Conservation (phyloP, 2,888 invertebrate genomes). For the Clostera curtula region DNA sequence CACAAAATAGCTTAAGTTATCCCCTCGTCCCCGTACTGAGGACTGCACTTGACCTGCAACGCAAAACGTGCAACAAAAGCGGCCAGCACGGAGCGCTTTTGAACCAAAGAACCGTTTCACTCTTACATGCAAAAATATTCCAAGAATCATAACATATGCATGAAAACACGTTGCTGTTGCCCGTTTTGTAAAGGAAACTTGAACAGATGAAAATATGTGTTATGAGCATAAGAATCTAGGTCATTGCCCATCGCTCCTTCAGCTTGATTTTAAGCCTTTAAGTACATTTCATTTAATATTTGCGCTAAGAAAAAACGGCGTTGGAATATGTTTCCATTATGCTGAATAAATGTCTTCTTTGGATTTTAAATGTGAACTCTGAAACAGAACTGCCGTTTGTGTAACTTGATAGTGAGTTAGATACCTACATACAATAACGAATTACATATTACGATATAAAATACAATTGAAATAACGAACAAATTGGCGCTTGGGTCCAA, state of each 20-base stretch:
- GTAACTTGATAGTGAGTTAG: too few relatives aligned
- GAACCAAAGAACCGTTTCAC: slow-evolving; percentile 28
- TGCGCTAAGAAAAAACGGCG: too few relatives aligned
- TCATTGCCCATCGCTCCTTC: slow-evolving; percentile 27
- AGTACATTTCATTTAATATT: neutral
- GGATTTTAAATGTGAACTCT: neutral
- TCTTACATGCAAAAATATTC: slow-evolving; percentile 9
- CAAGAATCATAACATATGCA: slow-evolving; percentile 16
- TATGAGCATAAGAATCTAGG: slow-evolving; percentile 33
- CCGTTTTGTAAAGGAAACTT: slow-evolving; percentile 23
- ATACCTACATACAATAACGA: too few relatives aligned
- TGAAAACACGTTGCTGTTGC: slow-evolving; percentile 13
- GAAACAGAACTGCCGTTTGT: neutral
- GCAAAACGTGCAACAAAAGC: slow-evolving; percentile 51
- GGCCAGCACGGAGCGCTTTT: slow-evolving; percentile 24
- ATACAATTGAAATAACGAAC: too few relatives aligned
- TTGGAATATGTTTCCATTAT: too few relatives aligned
- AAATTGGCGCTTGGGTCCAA: neutral
- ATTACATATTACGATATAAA: too few relatives aligned
- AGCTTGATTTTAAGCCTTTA: slow-evolving; percentile 14
- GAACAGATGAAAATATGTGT: slow-evolving; percentile 15
- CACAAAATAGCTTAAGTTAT: slow-evolving; percentile 31
- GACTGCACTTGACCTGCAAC: slow-evolving; percentile 60
- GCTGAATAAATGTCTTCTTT: too few relatives aligned
- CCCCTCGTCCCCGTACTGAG: slow-evolving; percentile 36